Conservation (phyloP, 2,888 invertebrate genomes). For the Meiosimyza decipiens region DNA sequence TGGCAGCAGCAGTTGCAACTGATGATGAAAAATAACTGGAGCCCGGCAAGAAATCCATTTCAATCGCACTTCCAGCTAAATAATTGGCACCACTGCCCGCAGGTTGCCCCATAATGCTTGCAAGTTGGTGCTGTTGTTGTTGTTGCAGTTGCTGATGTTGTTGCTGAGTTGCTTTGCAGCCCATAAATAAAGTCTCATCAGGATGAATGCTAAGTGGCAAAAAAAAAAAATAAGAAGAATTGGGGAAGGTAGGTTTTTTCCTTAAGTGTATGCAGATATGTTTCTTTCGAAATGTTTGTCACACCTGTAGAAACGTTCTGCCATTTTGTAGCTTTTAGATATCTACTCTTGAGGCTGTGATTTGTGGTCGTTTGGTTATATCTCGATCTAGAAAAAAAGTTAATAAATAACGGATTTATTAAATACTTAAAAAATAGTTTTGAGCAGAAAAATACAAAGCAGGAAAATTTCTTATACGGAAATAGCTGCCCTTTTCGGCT, state of each 20-base stretch:
- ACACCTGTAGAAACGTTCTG: constrained; percentile 54
- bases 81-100: constrained; percentile 10
- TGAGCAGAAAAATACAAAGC: too few relatives aligned
- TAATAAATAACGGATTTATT: too few relatives aligned
- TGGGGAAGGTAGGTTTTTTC: background rate
- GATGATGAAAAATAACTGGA: constrained; percentile 17
- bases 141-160: constrained; percentile 39
- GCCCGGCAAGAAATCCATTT: constrained; percentile 4
- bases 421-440: too few relatives aligned
- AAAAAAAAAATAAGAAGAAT: constrained; percentile 1
- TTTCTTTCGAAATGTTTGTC: constrained; percentile 35
- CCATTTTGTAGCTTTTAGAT: constrained; percentile 45
- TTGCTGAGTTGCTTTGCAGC: constrained; percentile 41
- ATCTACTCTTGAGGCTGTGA: background rate
- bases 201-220: constrained; percentile 46
- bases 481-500: too few relatives aligned
- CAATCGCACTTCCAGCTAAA: constrained; percentile 8
- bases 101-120: constrained; percentile 5
- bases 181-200: constrained; percentile 47
- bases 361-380: background rate
- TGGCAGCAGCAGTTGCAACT: constrained; percentile 18
- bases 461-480: too few relatives aligned
- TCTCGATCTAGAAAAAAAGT: background rate
- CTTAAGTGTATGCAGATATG: constrained; percentile 11
- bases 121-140: constrained; percentile 40